phyloP scores from a whole-genome alignment of 2,113 vertebrate species.

The Gorsachius goisagi region DNA sequence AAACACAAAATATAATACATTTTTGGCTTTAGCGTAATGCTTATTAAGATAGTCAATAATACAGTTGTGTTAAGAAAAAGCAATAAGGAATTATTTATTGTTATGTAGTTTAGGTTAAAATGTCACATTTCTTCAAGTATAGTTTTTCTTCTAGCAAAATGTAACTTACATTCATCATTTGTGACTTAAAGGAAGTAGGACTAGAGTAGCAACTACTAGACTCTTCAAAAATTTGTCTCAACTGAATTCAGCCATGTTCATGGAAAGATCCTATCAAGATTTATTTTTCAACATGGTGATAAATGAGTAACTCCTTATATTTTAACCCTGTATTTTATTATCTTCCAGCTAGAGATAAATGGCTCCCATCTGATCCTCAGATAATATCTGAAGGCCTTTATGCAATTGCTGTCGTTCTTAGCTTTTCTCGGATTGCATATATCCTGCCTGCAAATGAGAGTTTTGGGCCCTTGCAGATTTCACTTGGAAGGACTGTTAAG shows the following conservation, averaged over 20 bases:
- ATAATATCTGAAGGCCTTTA: slow-evolving; percentile 91
- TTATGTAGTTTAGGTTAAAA: not conserved
- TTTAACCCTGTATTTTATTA: slow-evolving; percentile 17
- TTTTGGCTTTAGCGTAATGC: not conserved
- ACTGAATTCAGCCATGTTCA: not conserved
- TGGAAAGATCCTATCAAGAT: not conserved
- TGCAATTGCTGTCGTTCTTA: slow-evolving; percentile 88
- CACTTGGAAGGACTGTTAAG: slow-evolving; percentile 89
- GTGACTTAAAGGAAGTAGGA: not conserved
- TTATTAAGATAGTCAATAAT: not conserved
- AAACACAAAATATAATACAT: not conserved
- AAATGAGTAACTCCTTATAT: not conserved
- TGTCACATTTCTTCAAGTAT: not conserved
- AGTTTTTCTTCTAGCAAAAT: not conserved
- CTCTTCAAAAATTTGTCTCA: not conserved
- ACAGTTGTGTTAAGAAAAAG: not conserved
- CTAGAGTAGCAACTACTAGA: not conserved
- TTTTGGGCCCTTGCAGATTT: slow-evolving; percentile 91
- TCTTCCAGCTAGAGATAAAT: slow-evolving; percentile 87
- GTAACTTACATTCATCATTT: not conserved
- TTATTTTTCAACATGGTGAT: not conserved
- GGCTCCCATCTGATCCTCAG: slow-evolving; percentile 91
- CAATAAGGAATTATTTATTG: not conserved
- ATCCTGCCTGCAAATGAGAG: slow-evolving; percentile 93
- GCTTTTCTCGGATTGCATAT: slow-evolving; percentile 88